phyloP scores from a whole-genome alignment of 2,888 invertebrate genomes.

The Ophioninae sp. region DNA sequence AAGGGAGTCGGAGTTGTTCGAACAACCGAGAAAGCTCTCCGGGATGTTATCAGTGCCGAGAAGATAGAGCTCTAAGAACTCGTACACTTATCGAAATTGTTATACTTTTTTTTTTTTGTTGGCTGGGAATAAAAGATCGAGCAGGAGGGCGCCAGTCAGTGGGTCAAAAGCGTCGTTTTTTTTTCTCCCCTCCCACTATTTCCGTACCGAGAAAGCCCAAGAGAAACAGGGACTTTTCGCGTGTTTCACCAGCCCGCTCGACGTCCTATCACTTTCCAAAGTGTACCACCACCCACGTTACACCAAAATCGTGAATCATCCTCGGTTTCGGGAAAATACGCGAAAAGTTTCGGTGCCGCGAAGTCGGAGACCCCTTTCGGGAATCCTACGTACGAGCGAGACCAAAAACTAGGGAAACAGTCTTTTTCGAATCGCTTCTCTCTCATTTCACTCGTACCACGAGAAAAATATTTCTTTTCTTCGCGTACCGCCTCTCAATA shows the following conservation, averaged over 20 bases:
- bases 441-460: conserved; percentile 30
- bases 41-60: not conserved
- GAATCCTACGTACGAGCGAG: not conserved
- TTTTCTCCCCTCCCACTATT: conserved; percentile 8
- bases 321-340: conserved; percentile 42
- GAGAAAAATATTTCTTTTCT: conserved; percentile 44
- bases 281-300: conserved; percentile 1
- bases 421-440: conserved; percentile 28
- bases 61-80: not conserved
- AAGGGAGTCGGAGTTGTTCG: not conserved
- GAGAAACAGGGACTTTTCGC: conserved; percentile 19
- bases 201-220: not conserved
- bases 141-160: conserved; percentile 1
- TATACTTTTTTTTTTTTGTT: not conserved
- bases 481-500: not conserved
- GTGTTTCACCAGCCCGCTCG: not conserved
- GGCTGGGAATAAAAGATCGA: not conserved
- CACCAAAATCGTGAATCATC: conserved; percentile 56
- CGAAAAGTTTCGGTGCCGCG: conserved; percentile 52
- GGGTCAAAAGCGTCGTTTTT: conserved; percentile 40
- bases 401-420: not conserved
- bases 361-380: conserved; percentile 33
- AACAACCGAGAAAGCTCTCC: not conserved
- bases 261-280: not conserved
- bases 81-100: not conserved